These are phyloP conservation scores for Muscidifurax raptorellus DNA, from an alignment of 1,140 invertebrate species.

Conservation along the genomic window DNA sequence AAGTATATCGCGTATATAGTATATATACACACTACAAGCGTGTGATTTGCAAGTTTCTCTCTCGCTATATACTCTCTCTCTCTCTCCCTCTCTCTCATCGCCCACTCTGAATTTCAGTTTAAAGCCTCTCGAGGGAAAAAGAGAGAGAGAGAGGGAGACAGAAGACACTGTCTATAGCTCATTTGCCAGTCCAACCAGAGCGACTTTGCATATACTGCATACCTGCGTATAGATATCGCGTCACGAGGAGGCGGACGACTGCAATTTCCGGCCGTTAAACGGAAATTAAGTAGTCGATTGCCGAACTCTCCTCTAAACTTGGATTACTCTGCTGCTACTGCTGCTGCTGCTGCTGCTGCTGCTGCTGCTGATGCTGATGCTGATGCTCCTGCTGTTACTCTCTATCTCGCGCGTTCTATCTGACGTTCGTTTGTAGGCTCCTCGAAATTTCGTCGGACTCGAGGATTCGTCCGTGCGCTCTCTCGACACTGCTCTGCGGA, in stretches of 20 bases:
- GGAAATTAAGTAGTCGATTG: slow-evolving; percentile 46
- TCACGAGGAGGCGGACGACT: neutral
- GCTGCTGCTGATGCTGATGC: no score
- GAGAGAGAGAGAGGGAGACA: neutral
- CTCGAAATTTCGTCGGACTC: no score
- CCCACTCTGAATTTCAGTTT: neutral
- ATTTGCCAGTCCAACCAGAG: slow-evolving; percentile 1
- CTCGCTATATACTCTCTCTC: no score
- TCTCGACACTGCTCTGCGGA: neutral
- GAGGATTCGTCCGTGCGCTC: neutral
- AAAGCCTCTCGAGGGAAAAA: neutral
- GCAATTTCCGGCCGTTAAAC: slow-evolving; percentile 45
- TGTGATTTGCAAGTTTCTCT: neutral
- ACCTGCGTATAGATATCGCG: neutral
- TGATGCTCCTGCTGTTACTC: neutral
- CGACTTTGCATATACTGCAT: neutral
- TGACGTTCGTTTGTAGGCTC: neutral
- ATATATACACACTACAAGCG: no score
- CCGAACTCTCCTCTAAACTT: slow-evolving; percentile 36
- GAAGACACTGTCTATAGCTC: neutral
- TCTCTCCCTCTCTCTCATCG: no score
- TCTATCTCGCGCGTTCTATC: neutral
- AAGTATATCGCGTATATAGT: neutral
- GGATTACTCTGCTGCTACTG: neutral
- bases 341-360: neutral